Conservation (phyloP, 2,113 vertebrate species). For the Menura novaehollandiae region DNA sequence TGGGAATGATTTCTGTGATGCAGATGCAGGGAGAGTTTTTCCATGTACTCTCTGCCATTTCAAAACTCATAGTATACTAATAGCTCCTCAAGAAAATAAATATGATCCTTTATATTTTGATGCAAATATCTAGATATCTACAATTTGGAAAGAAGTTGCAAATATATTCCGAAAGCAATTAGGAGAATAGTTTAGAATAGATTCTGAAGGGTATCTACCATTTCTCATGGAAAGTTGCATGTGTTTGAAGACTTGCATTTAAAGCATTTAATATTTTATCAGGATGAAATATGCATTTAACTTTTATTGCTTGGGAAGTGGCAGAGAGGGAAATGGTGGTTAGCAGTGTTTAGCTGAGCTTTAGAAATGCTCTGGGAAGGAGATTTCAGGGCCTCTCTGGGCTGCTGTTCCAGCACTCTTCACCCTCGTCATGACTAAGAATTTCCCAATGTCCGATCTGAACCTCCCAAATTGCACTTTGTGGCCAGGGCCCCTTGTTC, state of each 20-base stretch:
- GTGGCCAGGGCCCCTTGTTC: background rate
- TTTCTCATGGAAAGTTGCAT: background rate
- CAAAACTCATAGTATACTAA: background rate
- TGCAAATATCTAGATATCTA: background rate
- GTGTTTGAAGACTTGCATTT: background rate
- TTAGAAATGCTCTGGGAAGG: background rate
- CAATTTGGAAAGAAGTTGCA: background rate
- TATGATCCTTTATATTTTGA: background rate
- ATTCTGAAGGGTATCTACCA: background rate
- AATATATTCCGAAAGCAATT: background rate
- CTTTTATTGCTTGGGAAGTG: background rate
- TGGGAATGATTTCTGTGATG: background rate
- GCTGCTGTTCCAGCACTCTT: background rate
- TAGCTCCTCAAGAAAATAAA: background rate
- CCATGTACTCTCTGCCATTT: background rate
- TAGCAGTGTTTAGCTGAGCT: background rate
- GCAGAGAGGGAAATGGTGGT: background rate
- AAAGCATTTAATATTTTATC: background rate
- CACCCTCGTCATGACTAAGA: background rate
- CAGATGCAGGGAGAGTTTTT: background rate
- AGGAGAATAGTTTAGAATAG: background rate
- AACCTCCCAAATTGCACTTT: background rate
- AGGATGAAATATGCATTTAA: background rate
- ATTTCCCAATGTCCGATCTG: background rate
- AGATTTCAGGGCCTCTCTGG: background rate